Evolutionary conservation across 2,888 invertebrate species (phyloP), one percentile per base, ranked within the genome.

Genomic region (Xanthia icteritia): DNA sequence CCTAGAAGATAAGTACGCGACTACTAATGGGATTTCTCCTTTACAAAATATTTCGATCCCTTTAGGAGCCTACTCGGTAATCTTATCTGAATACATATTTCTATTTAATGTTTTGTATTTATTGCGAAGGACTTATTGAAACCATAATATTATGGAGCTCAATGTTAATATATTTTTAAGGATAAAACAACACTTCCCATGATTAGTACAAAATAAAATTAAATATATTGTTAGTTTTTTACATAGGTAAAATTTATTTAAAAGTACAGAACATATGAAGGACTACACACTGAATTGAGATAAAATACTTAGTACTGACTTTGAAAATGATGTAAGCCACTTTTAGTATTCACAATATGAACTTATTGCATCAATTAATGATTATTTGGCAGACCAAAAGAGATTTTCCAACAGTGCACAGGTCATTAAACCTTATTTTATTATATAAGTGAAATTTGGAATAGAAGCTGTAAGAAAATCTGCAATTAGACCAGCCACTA

Each of bases 141-240:
- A 97, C 96, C 92, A 96, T 94, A 96, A 93, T 96, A 89, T 86
- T 94, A 93, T 94, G 94, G 97, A 97, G 96, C 95, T 96, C 95
- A 97, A 97, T 97, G 96, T 96, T 97, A 97, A 97, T 97, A 97
- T 97, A 97, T 97, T 97, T 96, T 96, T 96, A 96, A 96, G 96
- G 96, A 96, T 95, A 96, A 97, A 97, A 97, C 96, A 97, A 97
- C 97, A 97, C 96, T 96, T 97, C 95, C 96, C 96, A 94, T 95
- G 95, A 96, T 97, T 97, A 97, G 97, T 97, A 97, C 94, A 97
- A 97, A 97, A 97, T 95, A 96, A 97, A 97, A 96, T 95, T 96
- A 96, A 96, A 96, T 96, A 94, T 96, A 97, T 94, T 96, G 97
- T 97, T 97, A 97, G 97, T 97, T 96, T 96, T 95, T 95, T 96